Evolutionary conservation across 2,113 vertebrate species (phyloP), one percentile per base, ranked within the genome.

Genomic region (Lepidothrix coronata): DNA sequence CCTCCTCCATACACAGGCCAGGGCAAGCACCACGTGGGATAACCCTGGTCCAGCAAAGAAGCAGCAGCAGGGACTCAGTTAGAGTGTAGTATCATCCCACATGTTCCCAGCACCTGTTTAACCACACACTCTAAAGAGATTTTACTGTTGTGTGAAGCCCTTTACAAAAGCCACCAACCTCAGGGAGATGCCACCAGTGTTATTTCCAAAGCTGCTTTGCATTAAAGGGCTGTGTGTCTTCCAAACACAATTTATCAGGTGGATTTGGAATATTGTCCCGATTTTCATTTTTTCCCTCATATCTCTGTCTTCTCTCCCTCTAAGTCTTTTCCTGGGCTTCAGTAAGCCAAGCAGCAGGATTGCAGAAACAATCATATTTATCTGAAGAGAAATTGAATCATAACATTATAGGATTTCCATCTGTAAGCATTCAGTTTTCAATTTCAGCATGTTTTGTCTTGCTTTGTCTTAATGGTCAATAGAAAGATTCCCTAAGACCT

Each of bases 381-480:
- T 31, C 65, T 91, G 89, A 94, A 92, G 79, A 87, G 25, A 97
- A 97, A 96, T 14, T 51, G 88, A 96, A 92, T 96, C 79, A 37
- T 58, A 91, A 75, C 35, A 15, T 92, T 92, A 92, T 49, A 89
- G 81, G 74, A 88, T 97, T 96, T 91, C 94, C n/a, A 91, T 80
- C 72, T 91, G 41, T 71, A 81, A 90, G 68, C 61, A 90, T 96
- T 94, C 88, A 76, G 75, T 81, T 96, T 88, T 94, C 93, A 88
- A 41, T 59, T 96, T 91, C 88, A 83, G 54, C 52, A 14, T 79
- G 85, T 57, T 96, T 95, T 93, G 66, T 73, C 72, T 92, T 85
- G 51, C 72, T 96, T 91, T 94, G 85, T 55, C 51, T 96, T 95
- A 90, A 95, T 76, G 75, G 87, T 92, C 92, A 96, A 94, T 39